Evolutionary conservation across 1,140 invertebrate genomes (phyloP).

Genomic region (Stegodyphus dumicola): DNA sequence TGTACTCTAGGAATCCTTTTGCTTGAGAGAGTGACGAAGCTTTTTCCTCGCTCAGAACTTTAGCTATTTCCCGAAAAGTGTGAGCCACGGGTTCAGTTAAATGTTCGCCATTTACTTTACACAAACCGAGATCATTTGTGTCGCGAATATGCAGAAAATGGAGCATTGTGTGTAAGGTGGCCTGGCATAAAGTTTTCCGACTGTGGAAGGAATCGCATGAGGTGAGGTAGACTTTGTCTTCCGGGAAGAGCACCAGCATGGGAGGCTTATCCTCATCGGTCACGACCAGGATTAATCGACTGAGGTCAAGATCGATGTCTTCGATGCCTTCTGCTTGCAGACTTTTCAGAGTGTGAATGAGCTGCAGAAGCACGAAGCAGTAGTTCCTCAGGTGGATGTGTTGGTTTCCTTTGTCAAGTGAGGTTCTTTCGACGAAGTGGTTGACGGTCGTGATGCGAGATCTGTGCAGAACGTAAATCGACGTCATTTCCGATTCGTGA

Average conservation of each 20-base stretch:
- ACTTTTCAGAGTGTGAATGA: constrained; percentile 82
- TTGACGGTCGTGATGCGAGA: not conserved
- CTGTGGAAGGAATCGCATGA: not conserved
- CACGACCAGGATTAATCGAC: constrained; percentile 75
- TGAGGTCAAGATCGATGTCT: constrained; percentile 77
- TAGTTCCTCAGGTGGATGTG: constrained; percentile 70
- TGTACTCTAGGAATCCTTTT: constrained; percentile 83
- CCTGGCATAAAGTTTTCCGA: constrained; percentile 77
- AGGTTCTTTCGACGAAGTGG: not conserved
- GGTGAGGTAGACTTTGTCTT: constrained; percentile 57
- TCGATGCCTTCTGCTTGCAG: constrained; percentile 86
- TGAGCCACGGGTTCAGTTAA: constrained; percentile 57
- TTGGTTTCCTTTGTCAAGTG: not conserved
- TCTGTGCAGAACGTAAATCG: constrained; percentile 18
- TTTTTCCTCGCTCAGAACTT: constrained; percentile 64
- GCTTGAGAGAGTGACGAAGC: constrained; percentile 68
- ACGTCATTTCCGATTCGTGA: not conserved
- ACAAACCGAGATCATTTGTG: constrained; percentile 26
- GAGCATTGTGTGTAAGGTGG: constrained; percentile 78
- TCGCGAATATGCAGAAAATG: constrained; percentile 73
- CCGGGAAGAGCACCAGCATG: constrained; percentile 77
- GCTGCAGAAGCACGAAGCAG: constrained; percentile 69
- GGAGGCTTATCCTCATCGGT: constrained; percentile 75
- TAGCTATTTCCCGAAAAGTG: constrained; percentile 63
- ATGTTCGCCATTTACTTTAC: constrained; percentile 55